Evolutionary conservation across 1,140 invertebrate genomes (phyloP).

Genomic region (Megalopta genalis): DNA sequence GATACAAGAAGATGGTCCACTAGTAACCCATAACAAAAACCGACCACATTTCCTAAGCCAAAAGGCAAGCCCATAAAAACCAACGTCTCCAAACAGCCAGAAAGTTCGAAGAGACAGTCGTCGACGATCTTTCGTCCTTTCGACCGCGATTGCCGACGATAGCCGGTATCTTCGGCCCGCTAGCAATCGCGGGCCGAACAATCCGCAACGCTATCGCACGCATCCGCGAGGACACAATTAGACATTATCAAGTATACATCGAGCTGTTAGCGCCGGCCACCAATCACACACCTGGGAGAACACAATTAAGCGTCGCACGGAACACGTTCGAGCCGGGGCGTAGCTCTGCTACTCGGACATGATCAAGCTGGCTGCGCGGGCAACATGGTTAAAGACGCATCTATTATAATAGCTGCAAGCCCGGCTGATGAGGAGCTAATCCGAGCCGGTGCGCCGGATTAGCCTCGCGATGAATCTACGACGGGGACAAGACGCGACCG

Average conservation of each 20-base stretch:
- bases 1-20: no score
- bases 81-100: no score
- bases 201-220: no score
- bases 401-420: not conserved
- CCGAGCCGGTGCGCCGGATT: not conserved
- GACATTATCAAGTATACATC: conserved; percentile 1
- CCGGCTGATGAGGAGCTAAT: not conserved
- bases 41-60: no score
- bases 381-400: conserved; percentile 2
- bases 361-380: not conserved
- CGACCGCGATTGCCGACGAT: no score
- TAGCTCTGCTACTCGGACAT: not conserved
- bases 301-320: not conserved
- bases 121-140: no score
- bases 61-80: no score
- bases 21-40: no score
- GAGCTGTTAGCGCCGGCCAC: not conserved
- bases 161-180: no score
- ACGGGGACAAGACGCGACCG: not conserved
- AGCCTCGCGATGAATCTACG: not conserved
- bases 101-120: no score
- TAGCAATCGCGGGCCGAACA: no score
- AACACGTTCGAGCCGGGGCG: not conserved
- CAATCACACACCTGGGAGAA: conserved; percentile 13
- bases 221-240: not conserved